phyloP scores from a whole-genome alignment of 1,140 invertebrate genomes.

The Drosophila varians region DNA sequence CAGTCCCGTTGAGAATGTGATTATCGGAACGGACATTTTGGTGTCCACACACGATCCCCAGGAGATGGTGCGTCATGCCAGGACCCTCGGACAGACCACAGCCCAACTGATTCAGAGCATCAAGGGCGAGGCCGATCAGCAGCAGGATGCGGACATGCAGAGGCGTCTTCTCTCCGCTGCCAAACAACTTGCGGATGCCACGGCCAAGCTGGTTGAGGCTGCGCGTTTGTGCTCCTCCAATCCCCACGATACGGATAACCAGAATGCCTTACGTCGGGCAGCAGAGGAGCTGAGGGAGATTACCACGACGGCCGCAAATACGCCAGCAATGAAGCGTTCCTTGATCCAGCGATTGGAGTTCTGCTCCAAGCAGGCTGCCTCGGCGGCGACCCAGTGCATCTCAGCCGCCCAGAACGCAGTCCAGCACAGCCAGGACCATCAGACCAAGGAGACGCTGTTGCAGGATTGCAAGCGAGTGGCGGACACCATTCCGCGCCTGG shows the following conservation, averaged over 20 bases:
- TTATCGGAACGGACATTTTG: conserved; percentile 94
- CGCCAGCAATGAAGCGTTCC: conserved; percentile 90
- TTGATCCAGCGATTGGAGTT: conserved; percentile 89
- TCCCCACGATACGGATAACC: conserved; percentile 92
- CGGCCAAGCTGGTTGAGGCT: conserved; percentile 97
- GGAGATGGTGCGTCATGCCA: conserved; percentile 97
- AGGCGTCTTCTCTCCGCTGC: conserved; percentile 95
- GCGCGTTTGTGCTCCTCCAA: conserved; percentile 95
- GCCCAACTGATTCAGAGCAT: conserved; percentile 96
- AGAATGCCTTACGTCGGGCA: conserved; percentile 92
- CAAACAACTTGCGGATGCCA: conserved; percentile 97
- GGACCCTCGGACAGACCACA: conserved; percentile 96
- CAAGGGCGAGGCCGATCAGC: conserved; percentile 94
- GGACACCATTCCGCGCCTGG: conserved; percentile 91
- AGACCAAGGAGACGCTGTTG: conserved; percentile 86
- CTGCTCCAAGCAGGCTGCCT: conserved; percentile 94
- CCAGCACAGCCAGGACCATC: conserved; percentile 85
- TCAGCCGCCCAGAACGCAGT: conserved; percentile 91
- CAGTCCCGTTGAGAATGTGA: conserved; percentile 94
- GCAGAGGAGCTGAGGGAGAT: conserved; percentile 96
- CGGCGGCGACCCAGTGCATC: conserved; percentile 95
- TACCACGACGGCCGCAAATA: conserved; percentile 91
- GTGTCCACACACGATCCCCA: conserved; percentile 93
- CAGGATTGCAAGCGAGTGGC: conserved; percentile 90
- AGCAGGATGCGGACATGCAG: conserved; percentile 95